A percentile compares a stretch with the other conserved stretches of the same genome.
Evolutionary conservation across 2,888 invertebrate species (phyloP).

Genomic region (Andrena flavipes): DNA sequence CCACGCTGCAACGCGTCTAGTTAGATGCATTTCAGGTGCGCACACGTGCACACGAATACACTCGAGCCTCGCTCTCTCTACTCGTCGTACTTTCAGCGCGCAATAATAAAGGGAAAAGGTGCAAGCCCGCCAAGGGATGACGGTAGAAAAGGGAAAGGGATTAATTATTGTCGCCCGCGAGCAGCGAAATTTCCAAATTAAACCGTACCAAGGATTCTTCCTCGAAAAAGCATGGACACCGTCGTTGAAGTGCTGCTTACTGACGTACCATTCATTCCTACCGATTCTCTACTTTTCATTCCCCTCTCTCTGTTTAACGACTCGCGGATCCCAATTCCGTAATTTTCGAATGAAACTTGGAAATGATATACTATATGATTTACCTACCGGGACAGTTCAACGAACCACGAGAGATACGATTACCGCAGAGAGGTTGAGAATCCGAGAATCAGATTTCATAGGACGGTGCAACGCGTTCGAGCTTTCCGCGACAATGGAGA

Average conservation of each 20-base stretch:
- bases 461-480: neutral
- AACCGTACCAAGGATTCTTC: neutral
- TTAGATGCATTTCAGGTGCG: conserved; percentile 70
- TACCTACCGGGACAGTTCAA: neutral
- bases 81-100: conserved; percentile 61
- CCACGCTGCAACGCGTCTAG: conserved; percentile 66
- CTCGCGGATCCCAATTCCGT: too few relatives aligned
- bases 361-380: neutral
- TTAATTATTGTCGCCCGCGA: conserved; percentile 52
- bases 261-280: too few relatives aligned
- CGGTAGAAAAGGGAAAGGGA: conserved; percentile 42
- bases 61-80: conserved; percentile 38
- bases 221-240: neutral
- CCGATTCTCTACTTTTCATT: too few relatives aligned
- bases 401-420: neutral
- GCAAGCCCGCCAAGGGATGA: neutral
- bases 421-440: neutral
- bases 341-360: too few relatives aligned
- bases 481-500: neutral
- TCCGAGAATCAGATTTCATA: too few relatives aligned
- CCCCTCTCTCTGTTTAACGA: too few relatives aligned
- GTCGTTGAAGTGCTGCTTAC: too few relatives aligned
- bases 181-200: conserved; percentile 45
- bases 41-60: conserved; percentile 63
- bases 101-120: conserved; percentile 57